Base-by-base conservation (phyloP, 2,888 invertebrate species). In the Epirrita christyi region DNA sequence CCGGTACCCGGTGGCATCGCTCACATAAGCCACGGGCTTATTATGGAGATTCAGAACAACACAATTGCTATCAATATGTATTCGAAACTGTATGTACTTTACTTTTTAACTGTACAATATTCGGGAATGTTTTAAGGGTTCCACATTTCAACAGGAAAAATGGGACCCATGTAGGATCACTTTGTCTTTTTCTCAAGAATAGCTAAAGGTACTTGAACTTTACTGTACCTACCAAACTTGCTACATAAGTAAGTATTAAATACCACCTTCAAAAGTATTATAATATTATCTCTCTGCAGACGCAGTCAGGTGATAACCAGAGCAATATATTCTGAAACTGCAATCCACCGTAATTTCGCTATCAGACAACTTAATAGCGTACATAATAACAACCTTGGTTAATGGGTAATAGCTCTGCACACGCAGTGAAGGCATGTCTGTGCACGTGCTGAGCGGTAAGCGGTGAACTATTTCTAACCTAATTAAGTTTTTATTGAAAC, bases 331-430 rank as follows among this genome's bases (percentile, higher is more conserved):
- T 29, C n/a, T 43, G 34, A n/a, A 34, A 46, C 15, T 46, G 45
- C 45, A 36, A 46, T 46, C 45, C 36, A 6, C 46, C 52, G 44
- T 55, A 61, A 61, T 55, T 58, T 55, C 51, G 51, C 52, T 61
- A 61, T 61, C 58, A 36, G 52, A 58, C 58, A 55, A 48, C 55
- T 55, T 58, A 58, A 58, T 55, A 43, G 48, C 46, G 27, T 51
- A 61, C 55, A 59, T 47, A 40, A 44, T 57, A 57, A 47, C 52
- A 63, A 63, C 65, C 61, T 67, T 58, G 59, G 55, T 63, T 14
- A 50, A 36, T 46, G 45, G 67, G 53, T 70, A 70, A 75, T 71
- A 62, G 65, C 37, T 59, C 48, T 45, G 65, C 61, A 63, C 67
- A 61, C 61, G 59, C 42, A 69, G 45, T 34, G n/a, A 11, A 10